phyloP scores from a whole-genome alignment of 2,113 vertebrate genomes.

The Gnathochromis pfefferi region DNA sequence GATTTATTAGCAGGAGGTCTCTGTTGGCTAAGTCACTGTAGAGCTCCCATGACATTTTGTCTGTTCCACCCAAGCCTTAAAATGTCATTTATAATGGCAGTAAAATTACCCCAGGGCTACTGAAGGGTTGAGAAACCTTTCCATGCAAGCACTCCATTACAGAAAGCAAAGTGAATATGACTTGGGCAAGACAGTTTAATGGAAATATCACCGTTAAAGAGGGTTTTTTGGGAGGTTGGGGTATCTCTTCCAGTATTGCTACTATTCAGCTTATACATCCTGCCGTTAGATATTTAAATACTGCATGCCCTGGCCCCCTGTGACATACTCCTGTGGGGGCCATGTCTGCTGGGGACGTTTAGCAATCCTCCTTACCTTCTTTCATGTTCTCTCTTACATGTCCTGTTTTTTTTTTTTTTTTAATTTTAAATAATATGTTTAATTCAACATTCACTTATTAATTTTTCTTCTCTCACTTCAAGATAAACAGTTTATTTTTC shows the following conservation, averaged over 20 bases:
- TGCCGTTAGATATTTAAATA: neutral
- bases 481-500: neutral
- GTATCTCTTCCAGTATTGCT: neutral
- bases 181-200: neutral
- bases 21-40: neutral
- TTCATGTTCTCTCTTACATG: neutral
- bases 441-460: neutral
- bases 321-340: neutral
- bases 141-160: constrained; percentile 4
- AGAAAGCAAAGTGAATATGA: constrained; percentile 1
- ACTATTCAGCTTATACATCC: neutral
- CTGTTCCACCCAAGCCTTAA: constrained; percentile 23
- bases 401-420: rapidly evolving
- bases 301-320: neutral
- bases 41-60: constrained; percentile 30
- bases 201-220: neutral
- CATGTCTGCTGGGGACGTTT: neutral
- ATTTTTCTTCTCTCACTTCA: neutral
- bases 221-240: neutral
- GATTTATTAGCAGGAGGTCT: neutral
- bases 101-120: constrained; percentile 33
- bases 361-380: neutral
- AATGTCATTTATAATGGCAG: constrained; percentile 41
- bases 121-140: neutral
- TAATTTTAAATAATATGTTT: neutral